Evolutionary conservation across 2,888 invertebrate species (phyloP).

Genomic region (Urechis unicinctus): DNA sequence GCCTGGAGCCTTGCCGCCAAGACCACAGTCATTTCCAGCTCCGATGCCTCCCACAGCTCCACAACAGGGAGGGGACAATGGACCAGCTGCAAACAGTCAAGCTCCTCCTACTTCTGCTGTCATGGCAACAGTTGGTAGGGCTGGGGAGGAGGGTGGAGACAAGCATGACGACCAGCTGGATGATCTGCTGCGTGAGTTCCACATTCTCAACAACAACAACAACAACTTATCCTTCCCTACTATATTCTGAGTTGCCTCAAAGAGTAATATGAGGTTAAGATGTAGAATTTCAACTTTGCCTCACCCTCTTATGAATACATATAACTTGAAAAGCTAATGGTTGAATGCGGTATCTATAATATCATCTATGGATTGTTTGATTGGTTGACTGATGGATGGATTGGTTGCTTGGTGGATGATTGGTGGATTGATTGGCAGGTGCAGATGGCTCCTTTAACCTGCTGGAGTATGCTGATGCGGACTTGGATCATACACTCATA

Average conservation of each 20-base stretch:
- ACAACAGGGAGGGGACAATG: neutral
- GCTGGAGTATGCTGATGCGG: conserved; percentile 89
- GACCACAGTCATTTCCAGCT: neutral
- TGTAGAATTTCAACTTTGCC: too few species aligned
- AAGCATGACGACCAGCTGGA: conserved; percentile 18
- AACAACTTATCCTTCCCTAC: too few species aligned
- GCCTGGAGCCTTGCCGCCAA: neutral
- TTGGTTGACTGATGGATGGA: too few species aligned
- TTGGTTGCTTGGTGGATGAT: neutral
- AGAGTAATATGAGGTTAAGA: too few species aligned
- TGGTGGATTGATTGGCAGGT: conserved; percentile 2
- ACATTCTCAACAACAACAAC: too few species aligned
- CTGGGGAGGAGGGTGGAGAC: conserved; percentile 1
- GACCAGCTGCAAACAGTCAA: too few species aligned
- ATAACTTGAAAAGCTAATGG: too few species aligned
- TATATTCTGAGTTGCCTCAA: too few species aligned
- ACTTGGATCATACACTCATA: conserved; percentile 64
- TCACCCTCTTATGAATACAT: too few species aligned
- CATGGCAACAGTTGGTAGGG: neutral
- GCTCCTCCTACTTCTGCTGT: neutral
- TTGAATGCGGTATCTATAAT: too few species aligned
- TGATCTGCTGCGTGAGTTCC: conserved; percentile 18
- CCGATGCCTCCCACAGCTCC: neutral
- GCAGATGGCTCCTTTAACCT: conserved; percentile 83
- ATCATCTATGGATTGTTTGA: too few species aligned